Percentiles rank a stretch among this genome's conserved stretches.
phyloP scores from a whole-genome alignment of 1,140 invertebrate species.

The Anastrepha obliqua region DNA sequence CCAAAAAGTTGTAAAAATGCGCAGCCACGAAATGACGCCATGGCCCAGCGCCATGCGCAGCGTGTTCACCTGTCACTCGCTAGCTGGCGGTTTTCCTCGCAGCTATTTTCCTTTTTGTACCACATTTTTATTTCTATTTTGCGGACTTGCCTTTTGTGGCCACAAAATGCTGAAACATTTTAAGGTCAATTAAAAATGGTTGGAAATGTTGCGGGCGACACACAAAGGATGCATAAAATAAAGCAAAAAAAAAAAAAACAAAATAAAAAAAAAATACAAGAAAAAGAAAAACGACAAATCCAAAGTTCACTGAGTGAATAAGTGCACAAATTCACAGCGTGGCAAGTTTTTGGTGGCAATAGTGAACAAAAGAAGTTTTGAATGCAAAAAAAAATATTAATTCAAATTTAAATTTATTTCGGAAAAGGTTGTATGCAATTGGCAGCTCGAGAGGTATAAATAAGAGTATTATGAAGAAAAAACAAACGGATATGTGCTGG shows the following conservation, averaged over 20 bases:
- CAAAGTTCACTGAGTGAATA: not conserved
- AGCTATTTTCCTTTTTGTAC: not conserved
- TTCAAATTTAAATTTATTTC: too few species aligned
- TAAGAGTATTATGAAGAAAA: not conserved
- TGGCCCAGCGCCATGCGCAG: constrained; percentile 34
- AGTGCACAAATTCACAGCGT: not conserved
- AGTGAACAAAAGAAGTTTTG: not conserved
- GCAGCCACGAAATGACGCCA: constrained; percentile 36
- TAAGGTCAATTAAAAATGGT: constrained; percentile 47
- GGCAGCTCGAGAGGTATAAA: not conserved
- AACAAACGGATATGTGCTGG: too few species aligned
- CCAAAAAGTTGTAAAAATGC: not conserved
- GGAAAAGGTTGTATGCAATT: too few species aligned
- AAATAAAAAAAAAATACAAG: not conserved
- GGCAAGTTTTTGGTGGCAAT: not conserved
- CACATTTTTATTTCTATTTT: not conserved
- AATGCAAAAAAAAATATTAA: too few species aligned
- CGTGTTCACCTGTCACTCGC: constrained; percentile 50
- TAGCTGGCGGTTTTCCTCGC: constrained; percentile 25
- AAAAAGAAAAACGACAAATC: not conserved
- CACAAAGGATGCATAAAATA: not conserved
- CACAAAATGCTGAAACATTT: constrained; percentile 19
- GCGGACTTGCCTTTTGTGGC: constrained; percentile 13
- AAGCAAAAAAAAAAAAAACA: not conserved
- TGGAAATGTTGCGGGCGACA: not conserved